Evolutionary conservation across 1,140 invertebrate species (phyloP).

Genomic region (Hylaeus anthracinus): DNA sequence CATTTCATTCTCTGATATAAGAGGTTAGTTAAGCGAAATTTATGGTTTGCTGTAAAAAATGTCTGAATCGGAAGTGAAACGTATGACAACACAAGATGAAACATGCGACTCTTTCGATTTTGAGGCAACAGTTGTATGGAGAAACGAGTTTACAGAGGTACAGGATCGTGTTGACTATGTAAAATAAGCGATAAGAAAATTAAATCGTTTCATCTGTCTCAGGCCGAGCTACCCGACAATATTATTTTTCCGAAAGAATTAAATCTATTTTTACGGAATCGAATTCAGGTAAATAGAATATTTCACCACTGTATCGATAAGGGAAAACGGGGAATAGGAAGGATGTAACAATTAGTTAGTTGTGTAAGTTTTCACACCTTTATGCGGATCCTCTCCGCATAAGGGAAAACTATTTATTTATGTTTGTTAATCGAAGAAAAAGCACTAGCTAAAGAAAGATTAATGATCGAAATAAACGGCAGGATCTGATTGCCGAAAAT

Average conservation of each 20-base stretch:
- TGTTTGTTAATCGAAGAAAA: too few species aligned
- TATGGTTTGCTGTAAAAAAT: conserved; percentile 2
- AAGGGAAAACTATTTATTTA: too few species aligned
- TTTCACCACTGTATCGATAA: too few species aligned
- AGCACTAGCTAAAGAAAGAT: neutral
- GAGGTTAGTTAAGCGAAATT: conserved; percentile 16
- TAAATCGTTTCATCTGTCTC: neutral
- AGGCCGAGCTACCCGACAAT: conserved; percentile 56
- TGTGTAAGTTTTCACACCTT: too few species aligned
- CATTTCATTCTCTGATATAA: neutral
- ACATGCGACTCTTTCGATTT: conserved; percentile 36
- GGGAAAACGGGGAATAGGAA: too few species aligned
- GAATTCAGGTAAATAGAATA: conserved; percentile 67
- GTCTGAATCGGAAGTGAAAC: neutral
- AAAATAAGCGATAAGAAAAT: conserved; percentile 3
- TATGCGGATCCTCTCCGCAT: too few species aligned
- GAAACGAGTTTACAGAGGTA: conserved; percentile 35
- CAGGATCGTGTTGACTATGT: neutral
- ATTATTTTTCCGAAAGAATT: conserved; percentile 72
- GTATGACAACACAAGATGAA: neutral
- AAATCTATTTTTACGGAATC: conserved; percentile 69
- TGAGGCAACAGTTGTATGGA: conserved; percentile 35
- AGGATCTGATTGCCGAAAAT: conserved; percentile 77
- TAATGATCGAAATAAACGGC: conserved; percentile 18
- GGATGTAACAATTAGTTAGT: too few species aligned